Evolutionary conservation across 1,140 invertebrate species (phyloP).

Genomic region (Diorhabda carinulata): DNA sequence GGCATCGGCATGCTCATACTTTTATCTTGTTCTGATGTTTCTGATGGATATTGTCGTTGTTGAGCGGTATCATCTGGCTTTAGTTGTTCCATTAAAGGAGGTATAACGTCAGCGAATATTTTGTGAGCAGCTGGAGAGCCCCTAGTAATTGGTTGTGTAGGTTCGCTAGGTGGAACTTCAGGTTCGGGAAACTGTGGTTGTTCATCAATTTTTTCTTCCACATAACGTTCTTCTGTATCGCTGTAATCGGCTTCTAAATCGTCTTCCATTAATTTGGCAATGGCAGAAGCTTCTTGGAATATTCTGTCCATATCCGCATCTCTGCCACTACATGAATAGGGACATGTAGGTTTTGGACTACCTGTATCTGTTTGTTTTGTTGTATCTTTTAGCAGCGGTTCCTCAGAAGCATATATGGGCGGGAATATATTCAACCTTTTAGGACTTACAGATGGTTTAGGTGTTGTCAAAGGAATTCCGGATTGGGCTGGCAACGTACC

Average conservation of each 20-base stretch:
- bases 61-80: not conserved
- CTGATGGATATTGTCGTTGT: not conserved
- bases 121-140: not conserved
- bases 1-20: not conserved
- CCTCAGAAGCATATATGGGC: slow-evolving; percentile 15
- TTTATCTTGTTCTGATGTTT: not conserved
- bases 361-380: not conserved
- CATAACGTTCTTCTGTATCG: not conserved
- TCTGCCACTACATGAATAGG: not conserved
- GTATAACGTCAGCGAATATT: not conserved
- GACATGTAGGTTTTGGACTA: not conserved
- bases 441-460: slow-evolving; percentile 20
- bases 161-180: not conserved
- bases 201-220: not conserved
- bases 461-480: slow-evolving; percentile 30
- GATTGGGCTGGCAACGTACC: slow-evolving; percentile 17
- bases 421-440: slow-evolving; percentile 18
- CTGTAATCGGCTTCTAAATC: not conserved
- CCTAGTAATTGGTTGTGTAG: slow-evolving; percentile 3
- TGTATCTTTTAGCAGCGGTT: not conserved
- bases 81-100: not conserved
- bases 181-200: not conserved
- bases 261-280: not conserved
- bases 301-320: slow-evolving; percentile 4
- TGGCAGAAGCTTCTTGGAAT: slow-evolving; percentile 1